A percentile compares a stretch with the other conserved stretches of the same genome.
Evolutionary conservation across 2,113 vertebrate species (phyloP).

Genomic region (Monarcha castaneiventris): DNA sequence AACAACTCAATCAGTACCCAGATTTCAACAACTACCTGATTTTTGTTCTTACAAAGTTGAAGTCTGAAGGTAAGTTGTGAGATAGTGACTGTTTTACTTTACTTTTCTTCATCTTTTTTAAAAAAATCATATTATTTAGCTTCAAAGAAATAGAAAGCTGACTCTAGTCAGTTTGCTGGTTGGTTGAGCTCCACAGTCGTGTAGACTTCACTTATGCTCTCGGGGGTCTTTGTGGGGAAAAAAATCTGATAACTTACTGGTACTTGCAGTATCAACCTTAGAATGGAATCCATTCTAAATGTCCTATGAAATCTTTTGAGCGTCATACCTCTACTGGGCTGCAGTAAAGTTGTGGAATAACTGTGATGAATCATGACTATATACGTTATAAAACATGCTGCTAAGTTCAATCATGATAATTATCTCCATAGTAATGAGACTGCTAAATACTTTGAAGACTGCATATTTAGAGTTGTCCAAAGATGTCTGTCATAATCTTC

Average conservation of each 20-base stretch:
- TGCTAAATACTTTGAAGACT: not conserved
- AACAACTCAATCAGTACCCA: slow-evolving; percentile 97
- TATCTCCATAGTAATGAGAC: not conserved
- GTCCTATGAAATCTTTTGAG: not conserved
- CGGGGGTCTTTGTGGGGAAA: not conserved
- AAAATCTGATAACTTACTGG: not conserved
- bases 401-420: not conserved
- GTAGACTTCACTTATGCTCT: not conserved
- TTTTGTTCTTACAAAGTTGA: slow-evolving; percentile 96
- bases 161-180: not conserved
- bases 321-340: not conserved
- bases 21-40: slow-evolving; percentile 99
- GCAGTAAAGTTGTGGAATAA: not conserved
- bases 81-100: not conserved
- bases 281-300: not conserved
- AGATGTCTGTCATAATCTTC: not conserved
- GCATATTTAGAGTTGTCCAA: not conserved
- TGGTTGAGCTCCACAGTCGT: not conserved
- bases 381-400: not conserved
- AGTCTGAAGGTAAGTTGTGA: slow-evolving; percentile 91
- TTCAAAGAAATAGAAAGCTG: not conserved
- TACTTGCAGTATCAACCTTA: not conserved
- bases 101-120: not conserved
- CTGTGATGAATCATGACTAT: not conserved
- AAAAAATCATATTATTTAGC: not conserved